These are phyloP conservation scores for Acleris cristana DNA, from an alignment of 2,888 invertebrate genomes.

Conservation along the genomic window DNA sequence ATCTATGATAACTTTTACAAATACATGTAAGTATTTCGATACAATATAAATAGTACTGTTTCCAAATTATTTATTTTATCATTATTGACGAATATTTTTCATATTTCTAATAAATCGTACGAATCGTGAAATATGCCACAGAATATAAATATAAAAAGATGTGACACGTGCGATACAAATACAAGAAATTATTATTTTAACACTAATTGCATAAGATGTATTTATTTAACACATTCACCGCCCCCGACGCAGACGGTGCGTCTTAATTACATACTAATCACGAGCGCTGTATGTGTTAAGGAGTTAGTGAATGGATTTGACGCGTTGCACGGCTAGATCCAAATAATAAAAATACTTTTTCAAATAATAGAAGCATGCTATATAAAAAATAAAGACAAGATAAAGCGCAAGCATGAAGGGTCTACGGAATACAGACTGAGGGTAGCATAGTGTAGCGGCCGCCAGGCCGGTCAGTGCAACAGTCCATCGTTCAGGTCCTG, in stretches of 20 bases:
- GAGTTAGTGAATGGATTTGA: neutral
- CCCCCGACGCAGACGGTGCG: too few species aligned
- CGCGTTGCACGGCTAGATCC: neutral
- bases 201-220: too few species aligned
- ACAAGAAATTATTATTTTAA: too few species aligned
- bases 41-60: conserved; percentile 20
- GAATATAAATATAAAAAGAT: conserved; percentile 16
- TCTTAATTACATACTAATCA: too few species aligned
- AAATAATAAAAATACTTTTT: neutral
- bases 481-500: conserved; percentile 82
- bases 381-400: conserved; percentile 16
- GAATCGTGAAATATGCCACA: conserved; percentile 25
- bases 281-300: too few species aligned
- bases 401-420: conserved; percentile 30
- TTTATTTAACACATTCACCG: too few species aligned
- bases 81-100: conserved; percentile 5
- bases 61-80: neutral
- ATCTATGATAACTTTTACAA: conserved; percentile 19
- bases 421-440: conserved; percentile 42
- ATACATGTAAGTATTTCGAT: conserved; percentile 5
- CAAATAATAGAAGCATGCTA: conserved; percentile 24
- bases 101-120: conserved; percentile 15
- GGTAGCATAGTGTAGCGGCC: conserved; percentile 45
- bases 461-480: conserved; percentile 69
- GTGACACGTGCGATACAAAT: neutral